Conservation (phyloP, 2,888 invertebrate species). For the Drosophila nr. fundita region DNA sequence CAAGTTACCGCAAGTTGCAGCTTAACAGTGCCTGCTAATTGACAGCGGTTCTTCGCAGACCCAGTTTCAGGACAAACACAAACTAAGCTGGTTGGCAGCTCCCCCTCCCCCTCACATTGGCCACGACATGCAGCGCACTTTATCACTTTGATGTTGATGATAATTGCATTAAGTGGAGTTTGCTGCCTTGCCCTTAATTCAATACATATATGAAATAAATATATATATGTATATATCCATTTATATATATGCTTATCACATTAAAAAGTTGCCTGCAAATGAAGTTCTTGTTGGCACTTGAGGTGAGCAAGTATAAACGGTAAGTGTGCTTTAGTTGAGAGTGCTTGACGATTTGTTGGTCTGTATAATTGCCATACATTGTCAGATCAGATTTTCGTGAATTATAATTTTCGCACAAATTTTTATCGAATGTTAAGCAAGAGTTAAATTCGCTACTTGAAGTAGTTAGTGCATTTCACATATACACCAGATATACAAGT, state of each 20-base stretch:
- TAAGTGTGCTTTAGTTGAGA: not conserved
- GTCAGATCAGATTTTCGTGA: not conserved
- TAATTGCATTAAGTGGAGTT: constrained; percentile 67
- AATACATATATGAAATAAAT: not conserved
- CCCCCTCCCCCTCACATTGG: constrained; percentile 10
- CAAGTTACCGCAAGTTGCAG: constrained; percentile 17
- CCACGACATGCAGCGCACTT: constrained; percentile 59
- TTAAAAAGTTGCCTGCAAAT: constrained; percentile 54
- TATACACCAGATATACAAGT: not conserved
- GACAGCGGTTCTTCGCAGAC: not conserved
- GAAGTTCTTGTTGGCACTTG: constrained; percentile 48
- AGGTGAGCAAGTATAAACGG: constrained; percentile 5
- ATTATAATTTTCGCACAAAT: not conserved
- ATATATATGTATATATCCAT: constrained; percentile 1
- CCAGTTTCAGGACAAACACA: not conserved
- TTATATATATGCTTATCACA: constrained; percentile 16
- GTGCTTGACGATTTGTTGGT: not conserved
- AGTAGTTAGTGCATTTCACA: not conserved
- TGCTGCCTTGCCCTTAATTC: constrained; percentile 17
- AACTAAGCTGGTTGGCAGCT: constrained; percentile 1
- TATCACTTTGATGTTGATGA: constrained; percentile 69
- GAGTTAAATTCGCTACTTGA: not conserved
- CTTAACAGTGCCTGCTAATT: constrained; percentile 7
- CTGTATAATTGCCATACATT: not conserved
- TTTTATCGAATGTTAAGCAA: not conserved